Evolutionary conservation across 2,797 vertebrate species (phyloP).

Genomic region (Mormyrops attenuatus): DNA sequence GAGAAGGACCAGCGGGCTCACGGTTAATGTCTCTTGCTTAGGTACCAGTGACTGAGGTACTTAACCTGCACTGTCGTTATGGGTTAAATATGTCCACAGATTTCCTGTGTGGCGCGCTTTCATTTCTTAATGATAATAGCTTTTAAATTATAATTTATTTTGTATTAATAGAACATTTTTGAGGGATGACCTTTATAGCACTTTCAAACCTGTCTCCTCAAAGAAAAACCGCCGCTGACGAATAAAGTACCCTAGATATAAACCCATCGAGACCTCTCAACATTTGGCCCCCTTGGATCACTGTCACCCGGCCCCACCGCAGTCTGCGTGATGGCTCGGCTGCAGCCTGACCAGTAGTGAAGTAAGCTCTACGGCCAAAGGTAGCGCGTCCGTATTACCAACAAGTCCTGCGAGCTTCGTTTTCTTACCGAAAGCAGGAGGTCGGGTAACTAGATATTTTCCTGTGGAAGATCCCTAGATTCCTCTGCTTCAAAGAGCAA

Average conservation of each 20-base stretch:
- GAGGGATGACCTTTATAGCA: neutral
- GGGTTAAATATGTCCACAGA: neutral
- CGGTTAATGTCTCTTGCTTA: neutral
- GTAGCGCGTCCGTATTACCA: neutral
- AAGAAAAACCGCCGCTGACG: neutral
- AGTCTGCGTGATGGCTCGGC: neutral
- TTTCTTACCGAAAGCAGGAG: neutral
- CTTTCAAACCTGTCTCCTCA: neutral
- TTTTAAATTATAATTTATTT: neutral
- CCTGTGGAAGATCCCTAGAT: constrained; percentile 1
- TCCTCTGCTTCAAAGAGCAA: neutral
- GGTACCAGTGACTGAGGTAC: neutral
- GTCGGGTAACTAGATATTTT: neutral
- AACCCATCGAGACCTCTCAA: neutral
- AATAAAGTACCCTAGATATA: neutral
- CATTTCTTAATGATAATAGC: neutral
- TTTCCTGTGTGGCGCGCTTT: neutral
- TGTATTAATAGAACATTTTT: neutral
- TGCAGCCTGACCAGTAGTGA: neutral
- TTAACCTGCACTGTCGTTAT: neutral
- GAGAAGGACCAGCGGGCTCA: neutral
- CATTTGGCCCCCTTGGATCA: neutral
- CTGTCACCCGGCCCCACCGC: neutral
- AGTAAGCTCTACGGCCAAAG: neutral
- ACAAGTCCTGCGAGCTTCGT: neutral